Conservation (phyloP, 2,888 invertebrate species). For the Tiliacea citrago region DNA sequence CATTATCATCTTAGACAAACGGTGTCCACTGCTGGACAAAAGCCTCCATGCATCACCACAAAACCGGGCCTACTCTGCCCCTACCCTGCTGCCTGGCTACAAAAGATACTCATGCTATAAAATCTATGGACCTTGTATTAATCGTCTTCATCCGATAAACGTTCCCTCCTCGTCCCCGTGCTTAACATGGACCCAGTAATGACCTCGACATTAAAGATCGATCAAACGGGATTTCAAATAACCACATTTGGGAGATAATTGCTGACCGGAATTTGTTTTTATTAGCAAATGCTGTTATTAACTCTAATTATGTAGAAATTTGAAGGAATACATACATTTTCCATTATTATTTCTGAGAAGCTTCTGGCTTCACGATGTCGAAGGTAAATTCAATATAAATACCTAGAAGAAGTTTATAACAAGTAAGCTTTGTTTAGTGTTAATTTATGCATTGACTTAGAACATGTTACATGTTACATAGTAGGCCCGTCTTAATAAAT, state of each 20-base stretch:
- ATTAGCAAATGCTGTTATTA: not conserved
- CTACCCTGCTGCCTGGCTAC: not conserved
- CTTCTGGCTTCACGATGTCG: not conserved
- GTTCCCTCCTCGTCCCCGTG: not conserved
- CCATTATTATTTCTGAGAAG: not conserved
- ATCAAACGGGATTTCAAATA: slow-evolving; percentile 9
- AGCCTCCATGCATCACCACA: not conserved
- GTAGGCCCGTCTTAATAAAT: slow-evolving; percentile 14
- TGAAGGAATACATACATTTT: not conserved
- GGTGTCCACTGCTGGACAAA: not conserved
- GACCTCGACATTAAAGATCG: slow-evolving; percentile 18
- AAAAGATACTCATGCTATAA: not conserved
- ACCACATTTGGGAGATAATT: slow-evolving; percentile 7
- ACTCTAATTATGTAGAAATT: too few species aligned
- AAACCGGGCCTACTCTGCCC: not conserved
- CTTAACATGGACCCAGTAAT: slow-evolving; percentile 4
- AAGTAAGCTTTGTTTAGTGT: not conserved
- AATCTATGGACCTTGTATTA: not conserved
- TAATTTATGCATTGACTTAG: slow-evolving; percentile 43
- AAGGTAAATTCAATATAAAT: not conserved
- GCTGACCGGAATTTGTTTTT: slow-evolving; percentile 5
- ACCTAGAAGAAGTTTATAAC: not conserved
- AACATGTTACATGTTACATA: not conserved
- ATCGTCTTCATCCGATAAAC: not conserved
- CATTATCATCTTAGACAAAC: not conserved